Evolutionary conservation across 2,888 invertebrate species (phyloP).

Genomic region (Meliscaeva auricollis): DNA sequence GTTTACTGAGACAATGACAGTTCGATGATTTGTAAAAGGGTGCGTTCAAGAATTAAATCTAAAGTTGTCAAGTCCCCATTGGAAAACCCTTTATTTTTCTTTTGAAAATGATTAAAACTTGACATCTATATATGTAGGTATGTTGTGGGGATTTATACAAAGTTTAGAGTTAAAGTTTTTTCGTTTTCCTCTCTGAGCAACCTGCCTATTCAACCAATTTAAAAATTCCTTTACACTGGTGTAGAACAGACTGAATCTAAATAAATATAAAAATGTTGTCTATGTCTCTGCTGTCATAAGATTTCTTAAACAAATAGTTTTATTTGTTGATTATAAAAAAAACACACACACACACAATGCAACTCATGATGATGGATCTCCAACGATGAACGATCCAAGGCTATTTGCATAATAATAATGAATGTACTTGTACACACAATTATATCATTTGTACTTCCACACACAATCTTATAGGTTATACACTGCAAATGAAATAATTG

Average conservation of each 20-base stretch:
- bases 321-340: conserved; percentile 17
- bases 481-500: conserved; percentile 28
- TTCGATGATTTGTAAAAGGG: too few relatives aligned
- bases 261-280: conserved; percentile 1
- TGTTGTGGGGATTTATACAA: too few relatives aligned
- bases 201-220: neutral
- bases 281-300: neutral
- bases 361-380: neutral
- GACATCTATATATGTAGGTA: too few relatives aligned
- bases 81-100: too few relatives aligned
- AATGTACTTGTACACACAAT: conserved; percentile 7
- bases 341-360: conserved; percentile 11
- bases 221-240: neutral
- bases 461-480: neutral
- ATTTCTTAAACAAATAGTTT: conserved; percentile 19
- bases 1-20: too few relatives aligned
- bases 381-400: conserved; percentile 1
- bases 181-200: too few relatives aligned
- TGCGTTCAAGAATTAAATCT: too few relatives aligned
- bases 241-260: neutral
- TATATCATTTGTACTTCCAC: conserved; percentile 12
- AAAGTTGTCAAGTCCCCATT: too few relatives aligned
- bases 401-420: conserved; percentile 37
- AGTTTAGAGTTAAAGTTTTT: too few relatives aligned
- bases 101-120: too few relatives aligned